These are phyloP conservation scores for Aricia artaxerxes DNA, from an alignment of 2,888 invertebrate genomes.

Conservation along the genomic window DNA sequence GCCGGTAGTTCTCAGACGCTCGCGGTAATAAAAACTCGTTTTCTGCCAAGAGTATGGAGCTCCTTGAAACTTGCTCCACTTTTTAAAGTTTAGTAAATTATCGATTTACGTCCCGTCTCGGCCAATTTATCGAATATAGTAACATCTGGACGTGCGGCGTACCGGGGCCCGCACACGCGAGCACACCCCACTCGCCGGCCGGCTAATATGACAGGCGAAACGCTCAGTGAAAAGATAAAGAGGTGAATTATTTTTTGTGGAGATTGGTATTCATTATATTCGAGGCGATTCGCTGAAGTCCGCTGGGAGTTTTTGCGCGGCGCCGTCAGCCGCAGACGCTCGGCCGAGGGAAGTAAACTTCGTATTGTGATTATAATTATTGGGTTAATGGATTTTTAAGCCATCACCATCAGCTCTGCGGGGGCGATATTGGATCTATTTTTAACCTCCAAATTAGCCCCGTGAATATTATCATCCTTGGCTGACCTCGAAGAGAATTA, in stretches of 20 bases:
- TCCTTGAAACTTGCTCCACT: not conserved
- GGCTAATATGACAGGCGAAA: not conserved
- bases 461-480: not conserved
- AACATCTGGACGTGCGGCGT: not conserved
- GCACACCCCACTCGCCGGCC: not conserved
- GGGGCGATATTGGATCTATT: not conserved
- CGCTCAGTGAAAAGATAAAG: not conserved
- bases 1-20: not conserved
- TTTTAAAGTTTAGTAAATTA: not conserved
- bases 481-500: not conserved
- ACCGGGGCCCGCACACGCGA: not conserved
- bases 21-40: not conserved
- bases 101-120: not conserved
- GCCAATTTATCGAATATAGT: not conserved
- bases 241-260: not conserved
- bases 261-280: not conserved
- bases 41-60: not conserved
- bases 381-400: not conserved
- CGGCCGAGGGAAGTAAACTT: not conserved
- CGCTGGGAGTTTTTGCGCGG: not conserved
- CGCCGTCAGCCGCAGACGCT: conserved; percentile 7
- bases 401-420: not conserved
- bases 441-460: not conserved
- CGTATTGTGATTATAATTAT: not conserved
- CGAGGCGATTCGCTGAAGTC: conserved; percentile 1